Percentiles rank a stretch among this genome's conserved stretches.
Conservation (phyloP, 2,797 vertebrate genomes). For the Aythya fuligula region DNA sequence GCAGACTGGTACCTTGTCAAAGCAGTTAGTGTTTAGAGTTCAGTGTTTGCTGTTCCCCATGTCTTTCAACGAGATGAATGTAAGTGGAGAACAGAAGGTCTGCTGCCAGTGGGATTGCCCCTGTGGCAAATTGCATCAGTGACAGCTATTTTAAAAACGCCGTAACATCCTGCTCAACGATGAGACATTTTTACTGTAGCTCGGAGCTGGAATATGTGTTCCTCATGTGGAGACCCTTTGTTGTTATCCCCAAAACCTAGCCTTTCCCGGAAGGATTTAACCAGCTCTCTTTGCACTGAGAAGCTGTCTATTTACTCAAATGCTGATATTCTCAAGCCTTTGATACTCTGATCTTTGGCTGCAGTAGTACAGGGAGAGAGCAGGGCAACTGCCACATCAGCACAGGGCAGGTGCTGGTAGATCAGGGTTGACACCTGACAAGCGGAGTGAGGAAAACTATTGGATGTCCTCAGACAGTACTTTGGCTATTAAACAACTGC, state of each 20-base stretch:
- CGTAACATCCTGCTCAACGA: background rate
- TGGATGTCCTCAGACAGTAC: constrained; percentile 1
- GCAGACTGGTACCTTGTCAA: background rate
- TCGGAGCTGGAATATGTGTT: rapidly evolving
- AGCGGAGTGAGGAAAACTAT: background rate
- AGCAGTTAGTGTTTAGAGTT: background rate
- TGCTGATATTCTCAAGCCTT: background rate
- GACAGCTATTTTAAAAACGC: background rate
- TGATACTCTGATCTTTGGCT: background rate
- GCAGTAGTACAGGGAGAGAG: rapidly evolving
- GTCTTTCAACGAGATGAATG: background rate
- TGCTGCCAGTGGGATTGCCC: background rate
- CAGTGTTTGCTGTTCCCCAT: background rate
- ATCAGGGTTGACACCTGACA: background rate
- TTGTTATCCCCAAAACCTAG: background rate
- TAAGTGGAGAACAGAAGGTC: background rate
- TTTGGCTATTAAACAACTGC: background rate
- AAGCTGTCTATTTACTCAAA: background rate
- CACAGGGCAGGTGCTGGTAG: background rate
- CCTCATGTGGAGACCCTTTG: background rate
- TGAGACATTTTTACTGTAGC: background rate
- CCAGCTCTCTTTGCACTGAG: background rate
- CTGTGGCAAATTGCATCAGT: background rate
- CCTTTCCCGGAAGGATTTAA: background rate
- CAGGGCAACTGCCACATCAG: background rate